Conservation (phyloP, 2,797 vertebrate genomes). For the Artibeus lituratus region DNA sequence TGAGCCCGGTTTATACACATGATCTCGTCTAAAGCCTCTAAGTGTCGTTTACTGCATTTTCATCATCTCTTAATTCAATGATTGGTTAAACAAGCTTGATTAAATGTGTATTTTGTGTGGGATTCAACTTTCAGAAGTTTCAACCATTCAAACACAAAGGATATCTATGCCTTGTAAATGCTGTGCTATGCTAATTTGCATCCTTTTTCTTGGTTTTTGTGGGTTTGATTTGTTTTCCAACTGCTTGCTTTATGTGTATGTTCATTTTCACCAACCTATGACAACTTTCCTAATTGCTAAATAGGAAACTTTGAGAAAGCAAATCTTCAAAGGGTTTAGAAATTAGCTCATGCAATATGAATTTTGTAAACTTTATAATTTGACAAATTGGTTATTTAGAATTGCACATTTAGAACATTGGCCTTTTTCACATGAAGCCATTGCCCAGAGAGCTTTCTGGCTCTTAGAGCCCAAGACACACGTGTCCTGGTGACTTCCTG, state of each 20-base stretch:
- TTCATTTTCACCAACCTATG: conserved; percentile 25
- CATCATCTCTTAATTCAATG: background rate
- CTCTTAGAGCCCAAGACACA: rapidly evolving
- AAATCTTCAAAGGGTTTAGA: background rate
- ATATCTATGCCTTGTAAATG: background rate
- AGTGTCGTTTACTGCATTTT: background rate
- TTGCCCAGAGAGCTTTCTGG: background rate
- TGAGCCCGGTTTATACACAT: background rate
- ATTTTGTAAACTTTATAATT: background rate
- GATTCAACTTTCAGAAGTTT: conserved; percentile 5
- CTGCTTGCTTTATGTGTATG: background rate
- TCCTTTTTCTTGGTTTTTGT: background rate
- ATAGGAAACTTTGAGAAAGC: background rate
- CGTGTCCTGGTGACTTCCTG: rapidly evolving
- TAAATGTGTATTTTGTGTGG: background rate
- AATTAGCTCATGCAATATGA: background rate
- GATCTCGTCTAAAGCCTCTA: background rate
- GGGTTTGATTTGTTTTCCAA: conserved; percentile 25
- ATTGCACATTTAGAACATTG: background rate
- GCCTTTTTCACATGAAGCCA: background rate
- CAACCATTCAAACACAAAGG: background rate
- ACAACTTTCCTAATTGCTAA: background rate
- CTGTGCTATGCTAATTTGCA: background rate
- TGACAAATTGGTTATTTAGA: background rate
- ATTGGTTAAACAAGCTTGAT: conserved; percentile 15